phyloP scores from a whole-genome alignment of 2,113 vertebrate genomes.

The Epinephelus fuscoguttatus region DNA sequence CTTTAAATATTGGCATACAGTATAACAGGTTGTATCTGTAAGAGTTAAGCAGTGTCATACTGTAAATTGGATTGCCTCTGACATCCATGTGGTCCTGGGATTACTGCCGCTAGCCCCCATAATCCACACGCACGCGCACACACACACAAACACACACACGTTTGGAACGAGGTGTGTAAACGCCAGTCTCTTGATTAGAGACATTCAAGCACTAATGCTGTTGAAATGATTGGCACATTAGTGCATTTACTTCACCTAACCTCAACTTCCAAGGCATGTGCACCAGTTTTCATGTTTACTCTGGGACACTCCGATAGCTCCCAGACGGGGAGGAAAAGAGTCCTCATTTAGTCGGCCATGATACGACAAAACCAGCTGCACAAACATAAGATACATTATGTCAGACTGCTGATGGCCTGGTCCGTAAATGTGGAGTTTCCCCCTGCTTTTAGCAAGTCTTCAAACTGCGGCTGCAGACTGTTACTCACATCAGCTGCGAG shows the following conservation, averaged over 20 bases:
- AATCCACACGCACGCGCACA: conserved; percentile 56
- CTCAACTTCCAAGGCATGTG: conserved; percentile 47
- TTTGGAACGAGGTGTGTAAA: conserved; percentile 59
- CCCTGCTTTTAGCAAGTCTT: conserved; percentile 13
- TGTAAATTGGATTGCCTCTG: conserved; percentile 76
- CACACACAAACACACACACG: conserved; percentile 26
- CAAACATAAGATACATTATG: conserved; percentile 63
- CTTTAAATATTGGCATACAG: conserved; percentile 16
- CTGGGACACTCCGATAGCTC: conserved; percentile 36
- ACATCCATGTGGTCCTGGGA: conserved; percentile 73
- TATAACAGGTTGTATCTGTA: conserved; percentile 40
- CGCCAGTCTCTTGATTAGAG: conserved; percentile 60
- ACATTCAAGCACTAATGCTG: conserved; percentile 53
- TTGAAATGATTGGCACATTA: conserved; percentile 70
- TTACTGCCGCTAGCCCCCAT: conserved; percentile 59
- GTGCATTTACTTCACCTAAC: conserved; percentile 61
- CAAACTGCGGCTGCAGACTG: conserved; percentile 15
- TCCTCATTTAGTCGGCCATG: conserved; percentile 41
- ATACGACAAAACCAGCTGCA: conserved; percentile 68
- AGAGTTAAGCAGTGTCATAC: conserved; percentile 56
- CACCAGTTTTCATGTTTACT: conserved; percentile 52
- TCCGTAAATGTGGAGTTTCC: not conserved
- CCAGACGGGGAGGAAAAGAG: conserved; percentile 29
- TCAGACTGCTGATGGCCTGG: conserved; percentile 30
- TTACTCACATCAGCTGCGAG: conserved; percentile 23